These are phyloP conservation scores for Ciona savignyi DNA, from an alignment of 23 tunicate species.

Conservation along the genomic window DNA sequence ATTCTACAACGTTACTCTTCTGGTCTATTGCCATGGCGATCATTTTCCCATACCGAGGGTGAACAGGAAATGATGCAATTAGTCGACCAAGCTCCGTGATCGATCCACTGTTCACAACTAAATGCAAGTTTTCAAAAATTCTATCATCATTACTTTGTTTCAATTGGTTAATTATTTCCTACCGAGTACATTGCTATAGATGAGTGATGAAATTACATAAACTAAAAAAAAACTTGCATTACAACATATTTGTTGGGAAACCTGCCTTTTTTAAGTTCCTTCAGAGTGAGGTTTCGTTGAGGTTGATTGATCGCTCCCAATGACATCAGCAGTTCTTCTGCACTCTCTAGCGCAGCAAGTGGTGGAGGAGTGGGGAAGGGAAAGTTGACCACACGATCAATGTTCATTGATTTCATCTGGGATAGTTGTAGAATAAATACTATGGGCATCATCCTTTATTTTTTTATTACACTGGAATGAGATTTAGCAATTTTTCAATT, in stretches of 20 bases:
- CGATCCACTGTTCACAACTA: slow-evolving; percentile 46
- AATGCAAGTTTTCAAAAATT: no score
- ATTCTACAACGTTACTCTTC: slow-evolving; percentile 39
- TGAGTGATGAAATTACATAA: no score
- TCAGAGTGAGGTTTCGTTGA: slow-evolving; percentile 6
- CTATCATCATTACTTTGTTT: no score
- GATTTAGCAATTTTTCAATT: no score
- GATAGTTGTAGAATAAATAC: not conserved
- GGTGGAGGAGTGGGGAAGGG: slow-evolving; percentile 94
- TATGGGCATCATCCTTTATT: no score
- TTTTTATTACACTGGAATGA: no score
- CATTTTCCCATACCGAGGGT: slow-evolving; percentile 91
- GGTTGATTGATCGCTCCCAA: slow-evolving; percentile 74
- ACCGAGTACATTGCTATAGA: no score
- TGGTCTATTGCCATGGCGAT: slow-evolving; percentile 44
- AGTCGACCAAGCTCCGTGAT: slow-evolving; percentile 86
- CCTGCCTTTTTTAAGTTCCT: slow-evolving; percentile 32
- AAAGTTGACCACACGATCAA: slow-evolving; percentile 79
- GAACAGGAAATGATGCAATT: slow-evolving; percentile 78
- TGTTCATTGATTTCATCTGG: slow-evolving; percentile 86
- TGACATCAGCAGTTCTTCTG: slow-evolving; percentile 62
- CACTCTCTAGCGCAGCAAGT: slow-evolving; percentile 54
- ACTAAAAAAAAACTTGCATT: no score
- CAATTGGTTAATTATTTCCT: no score
- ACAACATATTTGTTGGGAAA: no score